Base-by-base conservation (phyloP, 2,113 vertebrate species). In the Calypte anna region DNA sequence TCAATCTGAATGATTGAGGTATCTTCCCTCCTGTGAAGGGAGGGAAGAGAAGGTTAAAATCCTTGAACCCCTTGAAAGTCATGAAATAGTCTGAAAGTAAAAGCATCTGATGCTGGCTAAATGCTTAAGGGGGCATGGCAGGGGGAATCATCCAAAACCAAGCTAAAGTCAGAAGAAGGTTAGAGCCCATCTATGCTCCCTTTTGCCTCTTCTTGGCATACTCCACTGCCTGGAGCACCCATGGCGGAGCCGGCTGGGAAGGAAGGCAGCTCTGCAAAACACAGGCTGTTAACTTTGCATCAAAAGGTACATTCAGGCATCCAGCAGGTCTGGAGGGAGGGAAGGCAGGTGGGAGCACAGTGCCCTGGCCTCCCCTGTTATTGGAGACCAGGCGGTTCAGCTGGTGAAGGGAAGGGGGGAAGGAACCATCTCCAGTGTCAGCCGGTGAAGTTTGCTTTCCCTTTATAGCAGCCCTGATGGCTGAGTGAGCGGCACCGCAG, bases 241-340 rank as follows among this genome's bases (percentile, higher is more conserved):
- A 38, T 46, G 30, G 55, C 1, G 1, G 66, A 61, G 54, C n/a
- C 53, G 11, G 2, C n/a, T 48, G 84, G 53, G 58, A 83, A 87
- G 86, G n/a, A 79, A 44, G 36, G 13, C 0, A 0, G 31, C 69
- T 93, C 78, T n/a, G 16, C 40, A 58, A 90, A 96, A 88, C 73
- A 64, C 67, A 82, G 63, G 33, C 31, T 59, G 66, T 90, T 92
- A 90, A 59, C 73, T 86, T 55, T 44, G 63, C 85, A 88, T 73
- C 74, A 70, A 93, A 96, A 96, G 50, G 33, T 92, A 69, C 83
- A 81, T 74, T 90, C 51, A 93, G 85, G 69, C 44, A 0, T 61
- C 43, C 58, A 36, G 84, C 69, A 77, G 84, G 76, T 68, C 82
- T 67, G 89, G 36, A 0, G 0, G 74, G 69, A 91, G 87, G 40